Conservation (phyloP, 1,140 invertebrate genomes). For the Steinernema feltiae region DNA sequence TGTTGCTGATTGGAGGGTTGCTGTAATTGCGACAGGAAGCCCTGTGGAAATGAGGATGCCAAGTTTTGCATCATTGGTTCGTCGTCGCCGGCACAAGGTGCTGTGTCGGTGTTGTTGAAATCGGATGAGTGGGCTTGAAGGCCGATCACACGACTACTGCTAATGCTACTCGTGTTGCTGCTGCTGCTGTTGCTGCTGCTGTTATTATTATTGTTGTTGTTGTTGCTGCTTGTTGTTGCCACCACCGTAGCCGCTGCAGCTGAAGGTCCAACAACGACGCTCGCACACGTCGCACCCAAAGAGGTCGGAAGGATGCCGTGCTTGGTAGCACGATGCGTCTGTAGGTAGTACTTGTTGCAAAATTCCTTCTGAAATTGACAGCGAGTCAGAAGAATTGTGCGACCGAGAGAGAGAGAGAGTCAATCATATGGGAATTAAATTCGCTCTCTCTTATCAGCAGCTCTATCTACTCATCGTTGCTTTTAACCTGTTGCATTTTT, state of each 20-base stretch:
- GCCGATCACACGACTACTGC: background rate
- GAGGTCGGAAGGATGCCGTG: constrained; percentile 62
- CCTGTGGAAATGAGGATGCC: background rate
- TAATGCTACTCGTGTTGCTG: background rate
- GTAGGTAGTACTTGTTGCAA: constrained; percentile 85
- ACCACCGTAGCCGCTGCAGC: background rate
- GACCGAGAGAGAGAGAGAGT: too few species aligned
- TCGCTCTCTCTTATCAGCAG: background rate
- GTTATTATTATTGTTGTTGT: background rate
- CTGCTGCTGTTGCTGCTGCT: constrained; percentile 7
- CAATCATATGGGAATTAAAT: too few species aligned
- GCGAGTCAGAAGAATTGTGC: background rate
- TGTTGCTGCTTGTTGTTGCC: background rate
- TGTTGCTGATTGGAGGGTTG: constrained; percentile 7
- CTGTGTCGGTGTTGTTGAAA: background rate
- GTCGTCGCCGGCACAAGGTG: constrained; percentile 30
- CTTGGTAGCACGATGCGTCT: constrained; percentile 88
- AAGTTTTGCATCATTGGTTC: constrained; percentile 34
- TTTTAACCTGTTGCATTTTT: background rate
- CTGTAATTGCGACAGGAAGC: background rate
- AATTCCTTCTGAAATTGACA: constrained; percentile 83
- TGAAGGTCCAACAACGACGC: background rate
- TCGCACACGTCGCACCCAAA: background rate
- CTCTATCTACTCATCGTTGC: too few species aligned
- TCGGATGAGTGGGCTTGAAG: background rate